Evolutionary conservation across 2,888 invertebrate species (phyloP), one percentile per base, ranked within the genome.

Genomic region (Colletes collaris): DNA sequence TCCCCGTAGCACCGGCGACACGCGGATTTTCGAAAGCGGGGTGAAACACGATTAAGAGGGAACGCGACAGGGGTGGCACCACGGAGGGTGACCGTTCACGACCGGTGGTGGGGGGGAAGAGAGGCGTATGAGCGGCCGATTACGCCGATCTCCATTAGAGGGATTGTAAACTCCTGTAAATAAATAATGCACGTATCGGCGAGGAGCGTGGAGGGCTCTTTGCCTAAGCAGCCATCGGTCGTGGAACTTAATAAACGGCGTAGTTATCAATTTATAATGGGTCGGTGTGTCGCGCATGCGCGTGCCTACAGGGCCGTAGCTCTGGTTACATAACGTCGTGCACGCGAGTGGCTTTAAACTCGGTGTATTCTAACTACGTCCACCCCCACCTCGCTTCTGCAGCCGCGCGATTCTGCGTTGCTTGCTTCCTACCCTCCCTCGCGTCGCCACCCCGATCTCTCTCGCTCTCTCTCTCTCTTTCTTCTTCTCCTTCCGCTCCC

Each of bases 121-220:
- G 76, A 58, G 64, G 63, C 72, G 82, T 77, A 79, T 75, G 73
- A 75, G 80, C 79, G 88, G 86, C 88, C 90, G 90, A 91, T 91
- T 90, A 90, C 88, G 90, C 88, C 88, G 90, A 92, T 91, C 89
- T 89, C 91, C 89, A 90, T 91, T 91, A 91, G 89, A 90, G 90
- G 92, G 91, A 92, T 92, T 92, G 91, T 92, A 92, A 93, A 92
- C 90, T 92, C 91, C 83, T 87, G 89, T 92, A 91, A 92, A 93
- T 92, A 92, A 93, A 90, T 92, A 92, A 92, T 90, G 91, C 89
- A 90, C 89, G 87, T 91, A 91, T 92, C 89, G 91, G 74, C 73
- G 79, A 78, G 76, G 82, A 78, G 82, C 79, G 79, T 78, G 79
- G 81, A 85, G 84, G 88, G 91, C 91, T 91, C 90, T 90, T 90